Percentiles rank a stretch among this genome's conserved stretches.
phyloP scores from a whole-genome alignment of 2,797 vertebrate genomes.

The Pagetopsis macropterus region DNA sequence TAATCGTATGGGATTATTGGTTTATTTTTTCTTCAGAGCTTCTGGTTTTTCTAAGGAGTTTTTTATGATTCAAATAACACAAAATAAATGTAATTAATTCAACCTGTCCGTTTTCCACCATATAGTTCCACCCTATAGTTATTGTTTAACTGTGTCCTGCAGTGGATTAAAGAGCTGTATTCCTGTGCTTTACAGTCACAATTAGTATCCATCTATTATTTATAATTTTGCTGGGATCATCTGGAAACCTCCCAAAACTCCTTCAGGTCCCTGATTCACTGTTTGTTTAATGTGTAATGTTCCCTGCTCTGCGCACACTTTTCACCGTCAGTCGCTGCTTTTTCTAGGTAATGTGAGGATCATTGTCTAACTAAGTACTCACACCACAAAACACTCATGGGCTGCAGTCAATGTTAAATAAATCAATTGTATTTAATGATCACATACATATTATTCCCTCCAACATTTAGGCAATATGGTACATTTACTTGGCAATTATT shows the following conservation, averaged over 20 bases:
- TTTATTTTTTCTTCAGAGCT: neutral
- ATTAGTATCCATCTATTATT: neutral
- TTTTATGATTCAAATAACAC: neutral
- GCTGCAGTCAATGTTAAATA: conserved; percentile 19
- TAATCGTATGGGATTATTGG: neutral
- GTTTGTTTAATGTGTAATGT: conserved; percentile 23
- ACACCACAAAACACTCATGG: conserved; percentile 16
- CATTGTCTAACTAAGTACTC: conserved; percentile 5
- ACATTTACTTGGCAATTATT: conserved; percentile 29
- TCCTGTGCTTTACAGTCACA: neutral
- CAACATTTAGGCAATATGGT: conserved; percentile 26
- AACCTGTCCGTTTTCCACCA: neutral
- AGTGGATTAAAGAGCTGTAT: neutral
- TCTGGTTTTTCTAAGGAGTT: neutral
- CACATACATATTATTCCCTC: conserved; percentile 37
- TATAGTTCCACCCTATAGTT: neutral
- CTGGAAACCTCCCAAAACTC: conserved; percentile 23
- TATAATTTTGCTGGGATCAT: neutral
- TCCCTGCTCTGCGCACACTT: conserved; percentile 12
- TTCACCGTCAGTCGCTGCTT: conserved; percentile 1
- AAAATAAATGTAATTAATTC: neutral
- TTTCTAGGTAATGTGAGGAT: conserved; percentile 25
- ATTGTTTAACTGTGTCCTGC: neutral
- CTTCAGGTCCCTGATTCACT: neutral
- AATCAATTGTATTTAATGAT: conserved; percentile 58